Evolutionary conservation across 2,888 invertebrate genomes (phyloP), one percentile per base, ranked within the genome.

Genomic region (Lasioglossum vierecki): DNA sequence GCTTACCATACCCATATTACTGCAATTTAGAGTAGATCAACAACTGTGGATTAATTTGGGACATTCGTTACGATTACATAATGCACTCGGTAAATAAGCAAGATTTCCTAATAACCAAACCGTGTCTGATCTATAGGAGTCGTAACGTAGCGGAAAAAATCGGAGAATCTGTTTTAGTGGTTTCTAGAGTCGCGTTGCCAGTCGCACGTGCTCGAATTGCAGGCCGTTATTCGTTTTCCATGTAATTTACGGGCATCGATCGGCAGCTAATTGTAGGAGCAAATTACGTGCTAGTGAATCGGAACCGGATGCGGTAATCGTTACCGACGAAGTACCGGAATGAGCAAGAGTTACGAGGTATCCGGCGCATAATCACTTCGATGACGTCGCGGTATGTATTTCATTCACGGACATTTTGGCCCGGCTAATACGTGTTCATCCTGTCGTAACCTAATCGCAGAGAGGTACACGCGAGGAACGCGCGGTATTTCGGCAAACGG

Each of bases 241-340:
- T 4, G 46, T 44, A 35, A 76, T 76, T 57, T 18, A 13, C 68
- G 41, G 11, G 15, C 44, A 86, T 86, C 79, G 87, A 86, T 77
- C 84, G 79, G 63, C 53, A 57, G 70, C 39, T 79, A 84, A 87
- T 79, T 82, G 77, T 35, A 49, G 75, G 73, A 60, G 80, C 76
- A 77, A 86, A 86, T 86, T 82, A 81, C 70, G 76, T 79, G 80
- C 41, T 35, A 26, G 30, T 46, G 71, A 60, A 66, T n/a, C 41
- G 71, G 66, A 66, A 35, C 80, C 66, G 86, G 82, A 86, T 78
- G 41, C 82, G 86, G 76, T 86, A 82, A 87, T 86, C 82, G 77
- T 53, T 68, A 41, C 71, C 68, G 77, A 46, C 71, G 44, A 57
- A 71, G 68, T 76, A 70, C 86, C 86, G 49, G 81, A 73, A 68